These are phyloP conservation scores for Amiota minor DNA, from an alignment of 2,888 invertebrate species.

Conservation along the genomic window DNA sequence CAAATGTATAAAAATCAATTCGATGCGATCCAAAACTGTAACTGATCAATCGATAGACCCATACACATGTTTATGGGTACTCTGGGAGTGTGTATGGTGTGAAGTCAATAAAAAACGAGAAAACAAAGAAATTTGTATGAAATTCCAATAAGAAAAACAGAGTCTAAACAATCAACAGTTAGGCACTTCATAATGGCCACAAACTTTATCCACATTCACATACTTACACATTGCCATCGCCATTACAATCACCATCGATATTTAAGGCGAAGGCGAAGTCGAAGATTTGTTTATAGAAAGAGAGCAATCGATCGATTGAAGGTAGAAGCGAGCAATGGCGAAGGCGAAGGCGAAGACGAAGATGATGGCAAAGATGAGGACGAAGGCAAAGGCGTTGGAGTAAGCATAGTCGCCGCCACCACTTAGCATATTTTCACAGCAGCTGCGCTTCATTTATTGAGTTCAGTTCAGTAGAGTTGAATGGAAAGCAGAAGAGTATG, in stretches of 20 bases:
- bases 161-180: conserved; percentile 33
- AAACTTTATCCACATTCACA: conserved; percentile 42
- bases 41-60: background rate
- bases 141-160: conserved; percentile 2
- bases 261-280: too few species aligned
- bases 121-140: conserved; percentile 1
- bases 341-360: background rate
- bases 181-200: background rate
- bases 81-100: conserved; percentile 42
- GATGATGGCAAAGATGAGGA: conserved; percentile 14
- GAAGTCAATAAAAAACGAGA: conserved; percentile 60
- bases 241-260: too few species aligned
- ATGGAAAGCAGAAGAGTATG: background rate
- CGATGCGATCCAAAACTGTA: too few species aligned
- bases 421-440: conserved; percentile 62
- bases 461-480: conserved; percentile 23
- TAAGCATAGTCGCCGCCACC: conserved; percentile 18
- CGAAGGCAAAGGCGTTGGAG: background rate
- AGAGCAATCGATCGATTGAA: conserved; percentile 35
- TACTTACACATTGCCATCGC: background rate
- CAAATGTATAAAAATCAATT: background rate
- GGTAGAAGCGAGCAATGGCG: background rate
- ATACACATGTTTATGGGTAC: background rate
- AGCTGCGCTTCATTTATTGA: conserved; percentile 53
- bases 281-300: conserved; percentile 57